These are phyloP conservation scores for Melanostigma gelatinosum DNA, from an alignment of 2,113 vertebrate species.

Conservation along the genomic window DNA sequence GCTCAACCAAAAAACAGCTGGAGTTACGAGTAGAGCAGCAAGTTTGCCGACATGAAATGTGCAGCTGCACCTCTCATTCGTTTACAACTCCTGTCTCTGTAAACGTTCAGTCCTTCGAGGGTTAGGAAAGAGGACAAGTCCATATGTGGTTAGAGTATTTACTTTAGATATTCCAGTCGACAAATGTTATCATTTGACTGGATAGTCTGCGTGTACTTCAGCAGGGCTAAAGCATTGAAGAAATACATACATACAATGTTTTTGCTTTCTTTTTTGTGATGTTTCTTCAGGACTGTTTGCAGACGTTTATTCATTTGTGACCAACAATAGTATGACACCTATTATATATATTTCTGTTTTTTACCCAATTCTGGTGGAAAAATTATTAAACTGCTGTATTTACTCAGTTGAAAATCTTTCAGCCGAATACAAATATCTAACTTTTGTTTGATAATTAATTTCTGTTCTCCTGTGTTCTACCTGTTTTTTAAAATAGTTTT, in stretches of 20 bases:
- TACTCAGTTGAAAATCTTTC: neutral
- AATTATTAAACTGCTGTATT: neutral
- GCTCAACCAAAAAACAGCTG: neutral
- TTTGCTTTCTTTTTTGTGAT: neutral
- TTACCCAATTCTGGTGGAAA: no score
- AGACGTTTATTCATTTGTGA: neutral
- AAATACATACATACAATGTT: neutral
- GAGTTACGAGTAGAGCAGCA: neutral
- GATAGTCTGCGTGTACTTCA: neutral
- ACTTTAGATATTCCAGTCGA: neutral
- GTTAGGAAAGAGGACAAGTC: neutral
- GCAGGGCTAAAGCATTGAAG: neutral
- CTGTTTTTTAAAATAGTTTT: neutral
- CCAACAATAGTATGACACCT: neutral
- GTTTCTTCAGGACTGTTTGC: neutral
- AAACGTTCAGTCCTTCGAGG: neutral
- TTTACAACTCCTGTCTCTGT: neutral
- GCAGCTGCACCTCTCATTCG: neutral
- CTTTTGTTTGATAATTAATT: neutral
- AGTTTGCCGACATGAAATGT: neutral
- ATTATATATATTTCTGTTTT: neutral
- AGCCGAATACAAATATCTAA: neutral
- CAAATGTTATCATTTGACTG: neutral
- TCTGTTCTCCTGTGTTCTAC: neutral
- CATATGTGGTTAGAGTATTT: neutral